phyloP scores from a whole-genome alignment of 2,888 invertebrate genomes.

The Liopterus haemorrhoidalis region DNA sequence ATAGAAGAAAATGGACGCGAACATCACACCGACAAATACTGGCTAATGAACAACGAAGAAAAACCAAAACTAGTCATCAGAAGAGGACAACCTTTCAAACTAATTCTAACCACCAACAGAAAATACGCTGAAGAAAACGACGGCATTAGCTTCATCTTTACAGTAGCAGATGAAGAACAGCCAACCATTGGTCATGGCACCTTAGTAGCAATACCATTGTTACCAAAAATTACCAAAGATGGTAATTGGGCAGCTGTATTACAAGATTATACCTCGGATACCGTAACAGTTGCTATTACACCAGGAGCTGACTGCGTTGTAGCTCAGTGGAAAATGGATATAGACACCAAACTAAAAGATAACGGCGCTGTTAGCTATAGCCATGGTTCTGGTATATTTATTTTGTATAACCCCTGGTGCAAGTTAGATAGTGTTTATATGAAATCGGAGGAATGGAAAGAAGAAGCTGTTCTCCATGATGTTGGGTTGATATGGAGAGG shows the following conservation, averaged over 20 bases:
- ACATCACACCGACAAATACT: slow-evolving; percentile 69
- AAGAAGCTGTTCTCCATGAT: slow-evolving; percentile 81
- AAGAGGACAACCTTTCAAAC: slow-evolving; percentile 68
- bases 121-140: slow-evolving; percentile 64
- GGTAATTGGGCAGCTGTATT: slow-evolving; percentile 70
- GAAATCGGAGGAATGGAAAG: slow-evolving; percentile 61
- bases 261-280: slow-evolving; percentile 58
- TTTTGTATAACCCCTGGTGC: slow-evolving; percentile 90
- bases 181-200: slow-evolving; percentile 77
- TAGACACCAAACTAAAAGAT: slow-evolving; percentile 68
- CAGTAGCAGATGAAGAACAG: slow-evolving; percentile 65
- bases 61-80: slow-evolving; percentile 62
- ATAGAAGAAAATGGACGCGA: slow-evolving; percentile 61
- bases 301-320: slow-evolving; percentile 68
- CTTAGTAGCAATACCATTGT: slow-evolving; percentile 66
- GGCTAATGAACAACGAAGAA: slow-evolving; percentile 55
- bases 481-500: slow-evolving; percentile 89
- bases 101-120: slow-evolving; percentile 62
- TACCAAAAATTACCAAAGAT: slow-evolving; percentile 56
- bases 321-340: slow-evolving; percentile 77
- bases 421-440: slow-evolving; percentile 61
- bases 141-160: slow-evolving; percentile 71
- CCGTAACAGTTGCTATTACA: slow-evolving; percentile 60
- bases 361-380: slow-evolving; percentile 69
- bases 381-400: slow-evolving; percentile 69